These are phyloP conservation scores for Tipula unca DNA, from an alignment of 2,888 invertebrate species.

Conservation along the genomic window DNA sequence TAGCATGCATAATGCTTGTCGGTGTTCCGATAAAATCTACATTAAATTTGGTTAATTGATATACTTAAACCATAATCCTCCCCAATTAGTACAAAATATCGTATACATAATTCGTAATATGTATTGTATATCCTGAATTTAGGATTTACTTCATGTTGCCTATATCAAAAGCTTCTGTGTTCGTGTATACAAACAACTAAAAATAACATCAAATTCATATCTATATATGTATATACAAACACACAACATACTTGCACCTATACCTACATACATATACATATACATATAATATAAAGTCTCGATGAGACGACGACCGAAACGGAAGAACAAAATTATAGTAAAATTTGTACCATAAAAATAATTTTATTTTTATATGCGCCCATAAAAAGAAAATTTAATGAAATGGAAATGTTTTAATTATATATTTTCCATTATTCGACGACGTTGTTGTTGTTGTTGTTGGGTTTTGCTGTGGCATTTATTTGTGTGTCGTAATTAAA, in stretches of 20 bases:
- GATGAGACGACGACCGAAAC: background rate
- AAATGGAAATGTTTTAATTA: constrained; percentile 14
- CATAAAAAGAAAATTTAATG: background rate
- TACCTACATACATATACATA: background rate
- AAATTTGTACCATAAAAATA: background rate
- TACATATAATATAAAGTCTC: background rate
- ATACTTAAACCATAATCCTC: background rate
- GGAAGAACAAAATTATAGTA: background rate
- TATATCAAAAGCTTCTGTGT: background rate
- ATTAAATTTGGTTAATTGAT: background rate
- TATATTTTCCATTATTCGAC: background rate
- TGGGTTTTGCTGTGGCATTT: background rate
- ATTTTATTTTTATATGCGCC: background rate
- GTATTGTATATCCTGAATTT: background rate
- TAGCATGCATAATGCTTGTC: background rate
- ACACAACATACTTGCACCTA: too few species aligned
- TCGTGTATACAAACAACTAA: background rate
- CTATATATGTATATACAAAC: background rate
- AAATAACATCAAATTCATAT: background rate
- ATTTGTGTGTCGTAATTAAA: constrained; percentile 8
- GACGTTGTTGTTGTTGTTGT: background rate
- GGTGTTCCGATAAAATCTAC: background rate
- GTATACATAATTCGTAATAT: too few species aligned
- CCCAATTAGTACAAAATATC: background rate
- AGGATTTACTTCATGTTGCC: too few species aligned